Evolutionary conservation across 2,888 invertebrate species (phyloP).

Genomic region (Thymelicus lineola): DNA sequence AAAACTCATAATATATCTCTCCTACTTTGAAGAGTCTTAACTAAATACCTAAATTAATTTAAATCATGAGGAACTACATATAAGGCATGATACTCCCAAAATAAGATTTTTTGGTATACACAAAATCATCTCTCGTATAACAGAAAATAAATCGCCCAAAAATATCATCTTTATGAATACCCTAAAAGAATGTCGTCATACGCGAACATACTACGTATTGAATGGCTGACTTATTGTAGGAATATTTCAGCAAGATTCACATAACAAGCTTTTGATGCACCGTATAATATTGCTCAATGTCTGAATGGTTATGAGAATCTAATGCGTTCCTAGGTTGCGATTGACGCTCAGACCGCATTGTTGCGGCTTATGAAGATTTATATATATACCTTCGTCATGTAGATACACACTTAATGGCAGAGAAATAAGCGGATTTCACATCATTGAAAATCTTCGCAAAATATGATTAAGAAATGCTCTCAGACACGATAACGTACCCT

Average conservation of each 20-base stretch:
- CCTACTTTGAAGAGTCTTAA: too few relatives aligned
- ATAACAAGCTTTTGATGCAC: slow-evolving; percentile 19
- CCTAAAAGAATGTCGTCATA: too few relatives aligned
- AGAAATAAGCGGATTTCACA: not conserved
- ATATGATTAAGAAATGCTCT: not conserved
- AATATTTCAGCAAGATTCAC: not conserved
- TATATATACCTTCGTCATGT: slow-evolving; percentile 2
- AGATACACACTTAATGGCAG: not conserved
- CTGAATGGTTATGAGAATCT: slow-evolving; percentile 48
- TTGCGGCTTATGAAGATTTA: slow-evolving; percentile 44
- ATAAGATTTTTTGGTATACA: too few relatives aligned
- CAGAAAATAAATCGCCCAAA: too few relatives aligned
- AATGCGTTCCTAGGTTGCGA: slow-evolving; percentile 42
- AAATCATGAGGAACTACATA: too few relatives aligned
- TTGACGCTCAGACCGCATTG: slow-evolving; percentile 49
- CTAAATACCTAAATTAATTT: too few relatives aligned
- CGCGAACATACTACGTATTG: too few relatives aligned
- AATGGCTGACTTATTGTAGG: not conserved
- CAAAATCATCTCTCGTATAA: too few relatives aligned
- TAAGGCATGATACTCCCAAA: too few relatives aligned
- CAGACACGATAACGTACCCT: too few relatives aligned
- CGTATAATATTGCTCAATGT: slow-evolving; percentile 51
- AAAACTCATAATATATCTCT: too few relatives aligned
- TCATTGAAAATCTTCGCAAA: not conserved
- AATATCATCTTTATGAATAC: too few relatives aligned